Conservation (phyloP, 2,113 vertebrate species). For the Aphelocoma coerulescens region DNA sequence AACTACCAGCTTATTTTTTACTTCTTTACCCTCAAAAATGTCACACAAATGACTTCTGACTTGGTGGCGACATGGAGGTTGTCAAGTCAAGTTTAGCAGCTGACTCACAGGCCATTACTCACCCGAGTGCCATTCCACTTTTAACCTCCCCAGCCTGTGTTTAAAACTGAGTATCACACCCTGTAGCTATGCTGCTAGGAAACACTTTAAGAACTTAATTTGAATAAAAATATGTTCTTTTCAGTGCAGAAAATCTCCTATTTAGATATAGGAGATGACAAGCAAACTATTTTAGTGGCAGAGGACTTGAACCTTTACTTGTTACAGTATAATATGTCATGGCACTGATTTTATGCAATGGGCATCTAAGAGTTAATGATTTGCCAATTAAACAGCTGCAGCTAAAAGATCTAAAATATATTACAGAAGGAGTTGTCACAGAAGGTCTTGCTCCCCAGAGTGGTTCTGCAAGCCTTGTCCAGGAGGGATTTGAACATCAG, state of each 20-base stretch:
- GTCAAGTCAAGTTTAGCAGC: slow-evolving; percentile 32
- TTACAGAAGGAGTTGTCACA: neutral
- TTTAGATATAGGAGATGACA: neutral
- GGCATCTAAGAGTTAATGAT: neutral
- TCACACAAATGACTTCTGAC: neutral
- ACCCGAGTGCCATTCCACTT: neutral
- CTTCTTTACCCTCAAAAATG: slow-evolving; percentile 9
- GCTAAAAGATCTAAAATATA: neutral
- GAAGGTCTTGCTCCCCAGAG: neutral
- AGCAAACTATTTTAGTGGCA: neutral
- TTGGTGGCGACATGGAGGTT: neutral
- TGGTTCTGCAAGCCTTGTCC: neutral
- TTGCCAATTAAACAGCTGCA: neutral
- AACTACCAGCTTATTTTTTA: neutral
- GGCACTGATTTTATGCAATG: neutral
- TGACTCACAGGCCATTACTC: slow-evolving; percentile 40
- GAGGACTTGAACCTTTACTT: neutral
- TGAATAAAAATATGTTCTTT: neutral
- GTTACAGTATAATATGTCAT: neutral
- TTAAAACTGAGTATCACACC: neutral
- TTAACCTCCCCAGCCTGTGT: slow-evolving; percentile 20
- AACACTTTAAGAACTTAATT: slow-evolving; percentile 9
- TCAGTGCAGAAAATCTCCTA: neutral
- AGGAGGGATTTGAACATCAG: neutral
- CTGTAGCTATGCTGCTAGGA: neutral